phyloP scores from a whole-genome alignment of 2,113 vertebrate species.

The Oreocharis arfaki region DNA sequence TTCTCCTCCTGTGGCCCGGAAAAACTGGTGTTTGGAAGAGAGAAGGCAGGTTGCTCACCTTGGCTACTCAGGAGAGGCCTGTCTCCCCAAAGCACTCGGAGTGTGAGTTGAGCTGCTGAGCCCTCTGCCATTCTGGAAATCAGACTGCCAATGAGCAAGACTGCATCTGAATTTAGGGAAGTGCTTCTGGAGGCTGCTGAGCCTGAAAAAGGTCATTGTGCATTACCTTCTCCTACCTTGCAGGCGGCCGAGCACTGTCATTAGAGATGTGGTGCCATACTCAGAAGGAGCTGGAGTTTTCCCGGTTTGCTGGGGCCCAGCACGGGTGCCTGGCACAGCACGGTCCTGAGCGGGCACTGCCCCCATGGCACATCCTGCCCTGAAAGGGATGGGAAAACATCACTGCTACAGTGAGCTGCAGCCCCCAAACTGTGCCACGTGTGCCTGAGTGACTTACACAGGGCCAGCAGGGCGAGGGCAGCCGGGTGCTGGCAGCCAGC shows the following conservation, averaged over 20 bases:
- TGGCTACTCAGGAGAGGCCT: neutral
- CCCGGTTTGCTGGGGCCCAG: accelerated
- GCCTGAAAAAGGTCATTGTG: neutral
- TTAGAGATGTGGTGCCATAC: neutral
- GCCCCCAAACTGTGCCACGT: neutral
- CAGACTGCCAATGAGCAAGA: neutral
- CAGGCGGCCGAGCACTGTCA: accelerated
- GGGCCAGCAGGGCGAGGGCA: neutral
- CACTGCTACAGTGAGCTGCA: neutral
- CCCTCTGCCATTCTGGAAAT: neutral
- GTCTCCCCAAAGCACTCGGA: neutral
- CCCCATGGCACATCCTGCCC: accelerated
- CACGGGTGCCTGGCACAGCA: accelerated
- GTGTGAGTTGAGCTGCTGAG: neutral
- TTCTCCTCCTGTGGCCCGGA: neutral
- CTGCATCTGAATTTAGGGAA: neutral
- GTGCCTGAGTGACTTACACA: accelerated
- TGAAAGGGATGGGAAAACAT: accelerated
- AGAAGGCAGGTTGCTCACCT: neutral
- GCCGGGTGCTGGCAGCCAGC: neutral
- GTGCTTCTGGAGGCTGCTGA: neutral
- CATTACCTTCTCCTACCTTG: neutral
- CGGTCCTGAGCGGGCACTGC: neutral
- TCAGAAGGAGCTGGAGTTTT: neutral
- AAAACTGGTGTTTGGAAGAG: neutral